phyloP scores from a whole-genome alignment of 2,888 invertebrate species.

The Eubasilissa splendida region DNA sequence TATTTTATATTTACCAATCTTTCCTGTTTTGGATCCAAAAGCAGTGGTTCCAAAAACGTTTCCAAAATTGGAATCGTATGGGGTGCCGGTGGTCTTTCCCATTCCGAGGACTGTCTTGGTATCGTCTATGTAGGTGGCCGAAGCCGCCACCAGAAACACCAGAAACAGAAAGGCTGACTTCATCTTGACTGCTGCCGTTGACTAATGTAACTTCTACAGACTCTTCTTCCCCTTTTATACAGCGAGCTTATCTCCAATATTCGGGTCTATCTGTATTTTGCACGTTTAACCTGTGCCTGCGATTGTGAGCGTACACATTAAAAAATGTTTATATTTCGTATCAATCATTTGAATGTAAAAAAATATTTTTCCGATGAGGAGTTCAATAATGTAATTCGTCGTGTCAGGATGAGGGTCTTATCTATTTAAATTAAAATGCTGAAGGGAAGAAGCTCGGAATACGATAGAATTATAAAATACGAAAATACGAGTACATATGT shows the following conservation, averaged over 20 bases:
- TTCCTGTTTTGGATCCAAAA: constrained; percentile 6
- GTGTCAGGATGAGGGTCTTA: too few relatives aligned
- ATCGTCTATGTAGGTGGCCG: constrained; percentile 25
- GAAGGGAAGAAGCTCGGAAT: too few relatives aligned
- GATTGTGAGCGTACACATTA: too few relatives aligned
- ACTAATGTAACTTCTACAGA: constrained; percentile 24
- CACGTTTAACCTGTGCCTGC: too few relatives aligned
- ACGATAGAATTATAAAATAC: too few relatives aligned
- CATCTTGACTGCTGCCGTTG: constrained; percentile 47
- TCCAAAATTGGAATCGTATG: neutral
- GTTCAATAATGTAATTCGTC: too few relatives aligned
- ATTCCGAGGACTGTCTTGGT: neutral
- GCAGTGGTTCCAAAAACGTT: neutral
- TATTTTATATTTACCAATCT: constrained; percentile 11
- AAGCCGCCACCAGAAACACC: constrained; percentile 42
- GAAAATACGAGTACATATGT: too few relatives aligned
- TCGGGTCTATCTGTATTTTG: neutral
- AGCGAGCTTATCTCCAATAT: neutral
- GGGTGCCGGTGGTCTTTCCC: neutral
- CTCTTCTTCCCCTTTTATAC: neutral
- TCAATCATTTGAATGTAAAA: too few relatives aligned
- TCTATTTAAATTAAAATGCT: too few relatives aligned
- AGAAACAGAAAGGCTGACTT: constrained; percentile 50
- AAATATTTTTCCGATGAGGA: too few relatives aligned
- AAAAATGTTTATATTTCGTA: too few relatives aligned